Evolutionary conservation across 2,888 invertebrate genomes (phyloP), one percentile per base, ranked within the genome.

Genomic region (Sericinus montela): DNA sequence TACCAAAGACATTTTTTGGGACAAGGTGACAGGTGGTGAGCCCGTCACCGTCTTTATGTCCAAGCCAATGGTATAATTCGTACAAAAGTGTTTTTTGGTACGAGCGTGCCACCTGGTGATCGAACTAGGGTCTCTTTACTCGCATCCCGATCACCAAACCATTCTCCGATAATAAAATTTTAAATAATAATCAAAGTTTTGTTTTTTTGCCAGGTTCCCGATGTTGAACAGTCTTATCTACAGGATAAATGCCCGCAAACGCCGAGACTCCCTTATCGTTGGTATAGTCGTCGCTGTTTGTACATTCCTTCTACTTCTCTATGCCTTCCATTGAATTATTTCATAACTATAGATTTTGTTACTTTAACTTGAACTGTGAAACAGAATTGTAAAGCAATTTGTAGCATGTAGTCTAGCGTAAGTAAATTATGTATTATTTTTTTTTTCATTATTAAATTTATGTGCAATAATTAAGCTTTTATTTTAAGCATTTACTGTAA

Each of bases 181-280:
- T n/a, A n/a, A n/a, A n/a, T n/a, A n/a, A 19, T 19, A 19, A n/a
- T 32, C 14, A 15, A 6, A 13, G 15, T 30, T 28, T 36, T 13
- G 16, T 42, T 5, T 25, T 25, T 40, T 32, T 37, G 56, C 44
- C 1, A 89, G 89, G 59, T 97, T 97, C 80, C 97, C 97, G 8
- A 90, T 94, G 65, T 90, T 96, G 40, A 94, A 94, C 78, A 96
- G 96, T 76, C 89, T 99, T 48, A 92, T 99, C 55, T 97, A 97
- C 81, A 92, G 97, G 75, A 97, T 99, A 67, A 97, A 98, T 80
- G 90, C 98, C 16, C 94, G 97, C 63, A 99, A 98, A 77, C 91
- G 97, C 45, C 92, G 98, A 45, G 99, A 99, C 86, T 96, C 98
- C 0, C 91, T 99, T 40, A 97, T 99, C 60, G 72, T 99, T 25